Evolutionary conservation across 2,888 invertebrate genomes (phyloP), one percentile per base, ranked within the genome.

Genomic region (Drosophila pegasa): DNA sequence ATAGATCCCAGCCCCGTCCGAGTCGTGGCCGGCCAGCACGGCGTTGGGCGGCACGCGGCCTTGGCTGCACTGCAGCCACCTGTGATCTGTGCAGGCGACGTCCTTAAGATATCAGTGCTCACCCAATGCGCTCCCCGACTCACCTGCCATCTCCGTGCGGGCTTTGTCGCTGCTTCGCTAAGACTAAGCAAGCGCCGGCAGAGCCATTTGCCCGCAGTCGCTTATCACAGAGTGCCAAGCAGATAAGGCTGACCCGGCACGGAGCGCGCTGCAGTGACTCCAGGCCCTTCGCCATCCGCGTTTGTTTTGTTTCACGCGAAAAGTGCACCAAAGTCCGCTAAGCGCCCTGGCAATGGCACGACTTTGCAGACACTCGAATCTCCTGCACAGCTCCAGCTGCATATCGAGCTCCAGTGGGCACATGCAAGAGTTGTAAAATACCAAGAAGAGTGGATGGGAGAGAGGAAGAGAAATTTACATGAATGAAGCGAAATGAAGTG

Each of bases 1-100:
- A 90, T 94, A 97, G 84, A 97, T 96, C 54, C 94, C 93, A 1
- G 94, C 93, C 0, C 96, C 96, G 78, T 96, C 96, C 12, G 91
- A 92, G 87, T 97, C 97, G 1, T 93, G 93, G 22, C 97, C 97
- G 40, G 94, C 95, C 5, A 85, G 81, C 0, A 95, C 93, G 1
- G 95, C 94, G 20, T 77, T 58, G 16, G 80, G 67, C 1, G 91
- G 80, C 18, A 89, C 40, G 10, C 63, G 51, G 33, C 90, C 91
- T 52, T 73, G 60, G 0, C 93, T 93, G 8, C 90, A 85, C 38
- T 94, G 94, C 29, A 94, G 80, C 71, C 92, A 90, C 37, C 93
- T 93, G 65, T 92, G 93, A 25, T 92, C 91, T 58, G 83, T 12
- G n/a, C 12, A 2, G 0, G 3, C 4, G 5, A 18, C 8, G 2